phyloP scores from a whole-genome alignment of 2,888 invertebrate genomes.

The Pachydiplax longipennis region DNA sequence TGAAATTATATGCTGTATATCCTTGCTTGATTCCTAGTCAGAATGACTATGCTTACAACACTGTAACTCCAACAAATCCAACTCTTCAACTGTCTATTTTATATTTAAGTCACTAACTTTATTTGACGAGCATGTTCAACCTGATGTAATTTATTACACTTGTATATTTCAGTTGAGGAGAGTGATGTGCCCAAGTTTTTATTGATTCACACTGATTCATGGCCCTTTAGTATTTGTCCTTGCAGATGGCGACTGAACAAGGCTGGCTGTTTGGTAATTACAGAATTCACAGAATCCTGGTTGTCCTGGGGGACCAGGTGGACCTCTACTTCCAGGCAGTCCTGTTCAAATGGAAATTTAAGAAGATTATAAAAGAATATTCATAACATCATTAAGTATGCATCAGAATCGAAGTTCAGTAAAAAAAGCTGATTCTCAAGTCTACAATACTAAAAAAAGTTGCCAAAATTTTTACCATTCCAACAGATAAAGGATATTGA shows the following conservation, averaged over 20 bases:
- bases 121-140: background rate
- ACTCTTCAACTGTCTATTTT: background rate
- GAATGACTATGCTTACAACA: background rate
- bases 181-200: background rate
- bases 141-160: background rate
- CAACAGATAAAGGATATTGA: too few relatives aligned
- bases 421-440: background rate
- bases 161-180: background rate
- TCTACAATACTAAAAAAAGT: background rate
- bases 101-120: background rate
- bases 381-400: constrained; percentile 35
- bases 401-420: constrained; percentile 47
- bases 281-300: constrained; percentile 72
- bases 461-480: too few relatives aligned
- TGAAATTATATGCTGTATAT: background rate
- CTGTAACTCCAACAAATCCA: constrained; percentile 4
- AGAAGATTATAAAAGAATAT: background rate
- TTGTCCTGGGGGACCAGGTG: constrained; percentile 71
- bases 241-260: constrained; percentile 61
- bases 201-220: constrained; percentile 13
- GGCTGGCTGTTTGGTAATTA: constrained; percentile 66
- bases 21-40: background rate
- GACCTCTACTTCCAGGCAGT: constrained; percentile 63
- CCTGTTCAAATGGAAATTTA: constrained; percentile 55
- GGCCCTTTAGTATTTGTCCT: constrained; percentile 68